phyloP scores from a whole-genome alignment of 2,113 vertebrate genomes.

The Prietella phreatophila region DNA sequence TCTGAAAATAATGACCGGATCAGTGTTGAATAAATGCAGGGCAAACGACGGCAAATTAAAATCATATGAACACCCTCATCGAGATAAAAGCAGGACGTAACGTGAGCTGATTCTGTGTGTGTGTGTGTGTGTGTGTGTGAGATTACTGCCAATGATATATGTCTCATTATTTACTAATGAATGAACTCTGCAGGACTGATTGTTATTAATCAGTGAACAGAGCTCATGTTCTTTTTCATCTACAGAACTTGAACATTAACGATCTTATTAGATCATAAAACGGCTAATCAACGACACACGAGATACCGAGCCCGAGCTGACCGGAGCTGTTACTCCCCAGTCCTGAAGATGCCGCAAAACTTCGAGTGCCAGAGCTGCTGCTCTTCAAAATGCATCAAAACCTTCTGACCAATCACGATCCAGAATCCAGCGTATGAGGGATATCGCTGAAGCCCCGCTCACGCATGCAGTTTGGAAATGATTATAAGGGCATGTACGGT shows the following conservation, averaged over 20 bases:
- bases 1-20: neutral
- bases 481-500: neutral
- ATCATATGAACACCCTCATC: neutral
- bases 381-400: neutral
- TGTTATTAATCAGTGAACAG: neutral
- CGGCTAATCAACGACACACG: neutral
- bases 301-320: neutral
- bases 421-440: neutral
- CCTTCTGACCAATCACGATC: neutral
- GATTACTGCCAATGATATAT: neutral
- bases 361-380: neutral
- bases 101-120: neutral
- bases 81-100: neutral
- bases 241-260: neutral
- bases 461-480: neutral
- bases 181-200: neutral
- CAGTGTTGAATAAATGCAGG: neutral
- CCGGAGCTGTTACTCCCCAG: too few relatives aligned
- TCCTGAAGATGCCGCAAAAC: neutral
- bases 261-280: neutral
- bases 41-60: neutral
- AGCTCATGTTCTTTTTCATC: neutral
- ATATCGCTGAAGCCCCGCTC: neutral
- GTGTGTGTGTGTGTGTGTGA: constrained; percentile 4
- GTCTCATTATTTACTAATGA: neutral